Evolutionary conservation across 2,888 invertebrate genomes (phyloP).

Genomic region (Drosophila kokeensis): DNA sequence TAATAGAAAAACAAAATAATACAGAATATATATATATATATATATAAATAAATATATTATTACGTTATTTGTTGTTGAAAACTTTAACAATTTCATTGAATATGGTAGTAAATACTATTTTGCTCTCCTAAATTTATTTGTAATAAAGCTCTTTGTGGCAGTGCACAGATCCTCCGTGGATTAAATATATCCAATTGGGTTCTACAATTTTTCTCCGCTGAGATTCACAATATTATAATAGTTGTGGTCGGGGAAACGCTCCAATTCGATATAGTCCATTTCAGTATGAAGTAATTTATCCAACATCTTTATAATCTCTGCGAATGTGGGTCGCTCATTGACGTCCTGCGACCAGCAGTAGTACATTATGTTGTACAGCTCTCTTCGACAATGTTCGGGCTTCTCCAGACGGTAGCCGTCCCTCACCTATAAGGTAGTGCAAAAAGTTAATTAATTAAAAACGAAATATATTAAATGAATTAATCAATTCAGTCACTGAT

Average conservation of each 20-base stretch:
- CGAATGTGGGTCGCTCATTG: constrained; percentile 93
- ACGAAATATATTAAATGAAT: neutral
- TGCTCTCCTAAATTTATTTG: constrained; percentile 22
- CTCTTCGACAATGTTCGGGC: constrained; percentile 96
- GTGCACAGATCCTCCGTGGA: constrained; percentile 34
- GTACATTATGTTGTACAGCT: constrained; percentile 97
- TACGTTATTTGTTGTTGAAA: constrained; percentile 4
- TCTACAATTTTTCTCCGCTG: constrained; percentile 91
- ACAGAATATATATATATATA: constrained; percentile 1
- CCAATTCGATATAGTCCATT: constrained; percentile 96
- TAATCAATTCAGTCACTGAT: fast-evolving
- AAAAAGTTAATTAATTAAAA: neutral
- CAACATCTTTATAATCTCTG: constrained; percentile 91
- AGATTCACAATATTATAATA: constrained; percentile 94
- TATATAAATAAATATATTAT: constrained; percentile 32
- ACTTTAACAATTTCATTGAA: constrained; percentile 5
- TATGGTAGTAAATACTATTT: constrained; percentile 4
- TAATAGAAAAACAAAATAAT: neutral
- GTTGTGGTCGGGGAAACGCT: constrained; percentile 96
- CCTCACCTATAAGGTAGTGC: constrained; percentile 88
- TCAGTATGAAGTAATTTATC: constrained; percentile 94
- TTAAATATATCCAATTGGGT: neutral
- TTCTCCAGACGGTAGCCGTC: constrained; percentile 96
- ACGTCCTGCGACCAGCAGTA: constrained; percentile 97
- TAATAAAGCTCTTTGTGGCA: constrained; percentile 75